phyloP scores from a whole-genome alignment of 2,113 vertebrate species.

The Heterocephalus glaber region DNA sequence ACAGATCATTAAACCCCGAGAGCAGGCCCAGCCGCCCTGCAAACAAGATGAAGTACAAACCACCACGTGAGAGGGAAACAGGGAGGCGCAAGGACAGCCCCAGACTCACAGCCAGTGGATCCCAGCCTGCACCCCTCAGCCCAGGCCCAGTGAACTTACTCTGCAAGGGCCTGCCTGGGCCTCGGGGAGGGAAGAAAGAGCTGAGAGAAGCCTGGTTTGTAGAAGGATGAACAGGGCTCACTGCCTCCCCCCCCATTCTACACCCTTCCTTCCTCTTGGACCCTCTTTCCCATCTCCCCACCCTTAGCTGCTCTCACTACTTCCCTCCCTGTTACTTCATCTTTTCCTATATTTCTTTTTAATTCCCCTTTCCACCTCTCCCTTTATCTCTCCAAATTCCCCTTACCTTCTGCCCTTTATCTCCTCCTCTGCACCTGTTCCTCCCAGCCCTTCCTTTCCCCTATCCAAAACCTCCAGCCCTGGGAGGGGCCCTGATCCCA shows the following conservation, averaged over 20 bases:
- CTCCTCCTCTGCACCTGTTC: neutral
- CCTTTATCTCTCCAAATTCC: neutral
- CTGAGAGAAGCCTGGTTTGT: neutral
- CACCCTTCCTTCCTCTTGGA: neutral
- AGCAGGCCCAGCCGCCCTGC: constrained; percentile 80
- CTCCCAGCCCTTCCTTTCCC: neutral
- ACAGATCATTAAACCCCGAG: constrained; percentile 85
- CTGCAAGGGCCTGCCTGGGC: neutral
- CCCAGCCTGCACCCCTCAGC: neutral
- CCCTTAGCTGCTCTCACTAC: neutral
- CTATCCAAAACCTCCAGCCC: neutral
- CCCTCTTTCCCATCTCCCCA: neutral
- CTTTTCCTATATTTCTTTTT: neutral
- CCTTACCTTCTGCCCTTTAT: neutral
- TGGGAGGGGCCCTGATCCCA: constrained; percentile 55
- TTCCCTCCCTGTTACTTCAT: neutral
- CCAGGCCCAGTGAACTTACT: neutral
- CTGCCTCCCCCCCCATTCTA: neutral
- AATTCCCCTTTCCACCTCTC: neutral
- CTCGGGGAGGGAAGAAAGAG: neutral
- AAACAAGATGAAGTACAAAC: constrained; percentile 84
- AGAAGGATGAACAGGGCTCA: neutral
- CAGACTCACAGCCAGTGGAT: neutral
- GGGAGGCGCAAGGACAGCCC: constrained; percentile 38
- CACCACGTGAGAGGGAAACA: constrained; percentile 71